Conservation (phyloP, 1,140 invertebrate genomes). For the Drosophila takahashii region DNA sequence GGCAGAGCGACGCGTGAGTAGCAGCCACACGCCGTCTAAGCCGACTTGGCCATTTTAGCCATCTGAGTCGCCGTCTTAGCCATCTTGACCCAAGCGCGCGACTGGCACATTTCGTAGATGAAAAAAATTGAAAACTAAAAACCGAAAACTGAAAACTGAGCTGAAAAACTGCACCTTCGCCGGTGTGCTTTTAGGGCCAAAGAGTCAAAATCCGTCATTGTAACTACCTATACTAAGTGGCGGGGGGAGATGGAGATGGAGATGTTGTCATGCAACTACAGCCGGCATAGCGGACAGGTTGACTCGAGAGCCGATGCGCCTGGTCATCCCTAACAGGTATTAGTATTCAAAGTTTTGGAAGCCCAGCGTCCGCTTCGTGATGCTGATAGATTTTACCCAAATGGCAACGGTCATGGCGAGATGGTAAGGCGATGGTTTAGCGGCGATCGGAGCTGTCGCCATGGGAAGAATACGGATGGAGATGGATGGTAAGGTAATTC, state of each 20-base stretch:
- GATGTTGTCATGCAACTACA: constrained; percentile 72
- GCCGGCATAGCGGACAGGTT: constrained; percentile 45
- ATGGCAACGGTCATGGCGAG: constrained; percentile 75
- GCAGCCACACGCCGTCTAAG: constrained; percentile 47
- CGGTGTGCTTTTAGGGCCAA: constrained; percentile 70
- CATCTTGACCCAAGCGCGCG: constrained; percentile 50
- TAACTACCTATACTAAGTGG: constrained; percentile 57
- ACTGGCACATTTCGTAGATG: constrained; percentile 61
- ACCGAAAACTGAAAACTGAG: constrained; percentile 27
- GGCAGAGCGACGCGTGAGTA: constrained; percentile 68
- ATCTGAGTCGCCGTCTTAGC: constrained; percentile 20
- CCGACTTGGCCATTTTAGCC: background rate
- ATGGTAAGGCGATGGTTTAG: constrained; percentile 7
- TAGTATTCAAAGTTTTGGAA: constrained; percentile 66
- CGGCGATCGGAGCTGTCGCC: constrained; percentile 34
- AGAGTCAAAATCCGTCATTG: constrained; percentile 81
- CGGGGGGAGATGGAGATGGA: background rate
- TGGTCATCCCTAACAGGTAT: constrained; percentile 81
- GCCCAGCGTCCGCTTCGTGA: constrained; percentile 79
- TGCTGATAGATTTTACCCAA: constrained; percentile 68
- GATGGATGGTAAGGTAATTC: constrained; percentile 25
- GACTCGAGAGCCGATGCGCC: constrained; percentile 36
- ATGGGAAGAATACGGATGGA: constrained; percentile 55
- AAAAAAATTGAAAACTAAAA: constrained; percentile 21
- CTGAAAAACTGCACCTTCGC: constrained; percentile 68